phyloP scores from a whole-genome alignment of 2,113 vertebrate genomes.

The Sclerurus mexicanus region DNA sequence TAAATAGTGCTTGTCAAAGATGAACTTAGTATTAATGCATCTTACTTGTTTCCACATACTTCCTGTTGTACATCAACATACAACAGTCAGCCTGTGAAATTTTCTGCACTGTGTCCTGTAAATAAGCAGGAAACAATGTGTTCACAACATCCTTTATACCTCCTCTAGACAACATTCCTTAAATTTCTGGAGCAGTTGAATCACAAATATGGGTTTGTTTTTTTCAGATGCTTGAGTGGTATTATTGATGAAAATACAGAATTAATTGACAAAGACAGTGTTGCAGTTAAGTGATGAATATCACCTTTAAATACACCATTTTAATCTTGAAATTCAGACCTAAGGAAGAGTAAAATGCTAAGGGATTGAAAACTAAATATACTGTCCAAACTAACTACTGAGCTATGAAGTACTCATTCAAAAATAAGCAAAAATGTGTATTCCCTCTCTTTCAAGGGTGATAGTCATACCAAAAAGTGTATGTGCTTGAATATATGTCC shows the following conservation, averaged over 20 bases:
- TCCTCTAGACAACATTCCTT: not conserved
- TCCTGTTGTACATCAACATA: not conserved
- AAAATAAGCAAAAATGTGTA: not conserved
- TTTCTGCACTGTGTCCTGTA: not conserved
- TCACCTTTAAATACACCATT: not conserved
- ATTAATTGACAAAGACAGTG: not conserved
- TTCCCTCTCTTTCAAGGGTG: not conserved
- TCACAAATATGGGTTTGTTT: not conserved
- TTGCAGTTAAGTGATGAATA: not conserved
- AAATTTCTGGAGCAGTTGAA: not conserved
- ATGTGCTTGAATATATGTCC: not conserved
- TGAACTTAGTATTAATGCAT: not conserved
- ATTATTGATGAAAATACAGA: not conserved
- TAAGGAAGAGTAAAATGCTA: not conserved
- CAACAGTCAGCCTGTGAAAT: not conserved
- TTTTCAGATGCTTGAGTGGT: not conserved
- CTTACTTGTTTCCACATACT: not conserved
- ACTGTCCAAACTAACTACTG: not conserved
- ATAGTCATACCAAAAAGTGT: not conserved
- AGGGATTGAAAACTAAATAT: not conserved
- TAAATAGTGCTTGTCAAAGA: not conserved
- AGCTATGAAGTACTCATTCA: not conserved
- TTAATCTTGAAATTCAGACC: not conserved
- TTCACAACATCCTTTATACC: not conserved
- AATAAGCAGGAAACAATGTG: not conserved